A percentile compares a stretch with the other conserved stretches of the same genome.
Conservation (phyloP, 1,140 invertebrate species). For the Physella acuta region DNA sequence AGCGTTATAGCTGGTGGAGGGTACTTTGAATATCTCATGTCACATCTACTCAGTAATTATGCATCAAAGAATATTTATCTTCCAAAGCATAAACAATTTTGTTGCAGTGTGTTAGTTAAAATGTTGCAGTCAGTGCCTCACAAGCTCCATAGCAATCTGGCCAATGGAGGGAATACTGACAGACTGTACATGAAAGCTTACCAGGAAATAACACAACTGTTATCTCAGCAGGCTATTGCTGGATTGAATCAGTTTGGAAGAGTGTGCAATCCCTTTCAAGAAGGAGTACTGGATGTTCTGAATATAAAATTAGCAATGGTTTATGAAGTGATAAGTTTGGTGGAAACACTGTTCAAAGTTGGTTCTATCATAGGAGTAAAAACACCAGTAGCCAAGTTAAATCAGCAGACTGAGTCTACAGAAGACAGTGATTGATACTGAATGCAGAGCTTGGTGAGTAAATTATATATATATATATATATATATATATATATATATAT, state of each 20-base stretch:
- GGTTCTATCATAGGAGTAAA: slow-evolving; percentile 11
- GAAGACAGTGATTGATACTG: too few species aligned
- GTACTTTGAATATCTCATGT: slow-evolving; percentile 27
- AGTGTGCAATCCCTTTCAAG: slow-evolving; percentile 3
- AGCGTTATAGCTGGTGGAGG: slow-evolving; percentile 24
- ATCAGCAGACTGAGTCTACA: too few species aligned
- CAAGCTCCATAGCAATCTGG: slow-evolving; percentile 11
- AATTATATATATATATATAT: not conserved
- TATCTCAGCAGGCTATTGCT: too few species aligned
- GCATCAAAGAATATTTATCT: not conserved
- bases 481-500: not conserved
- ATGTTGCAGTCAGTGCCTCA: slow-evolving; percentile 25
- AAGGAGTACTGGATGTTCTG: slow-evolving; percentile 27
- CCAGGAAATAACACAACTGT: too few species aligned
- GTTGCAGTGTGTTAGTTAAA: slow-evolving; percentile 15
- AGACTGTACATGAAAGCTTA: too few species aligned
- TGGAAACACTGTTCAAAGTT: not conserved
- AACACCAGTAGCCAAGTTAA: not conserved
- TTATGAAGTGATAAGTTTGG: not conserved
- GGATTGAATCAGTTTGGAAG: slow-evolving; percentile 9
- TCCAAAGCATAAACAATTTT: not conserved
- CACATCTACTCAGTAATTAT: not conserved
- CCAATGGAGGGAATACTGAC: too few species aligned
- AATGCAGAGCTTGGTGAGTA: too few species aligned
- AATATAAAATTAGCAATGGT: slow-evolving; percentile 21